These are phyloP conservation scores for Ectropis crepuscularia DNA, from an alignment of 2,888 invertebrate species.

Conservation along the genomic window DNA sequence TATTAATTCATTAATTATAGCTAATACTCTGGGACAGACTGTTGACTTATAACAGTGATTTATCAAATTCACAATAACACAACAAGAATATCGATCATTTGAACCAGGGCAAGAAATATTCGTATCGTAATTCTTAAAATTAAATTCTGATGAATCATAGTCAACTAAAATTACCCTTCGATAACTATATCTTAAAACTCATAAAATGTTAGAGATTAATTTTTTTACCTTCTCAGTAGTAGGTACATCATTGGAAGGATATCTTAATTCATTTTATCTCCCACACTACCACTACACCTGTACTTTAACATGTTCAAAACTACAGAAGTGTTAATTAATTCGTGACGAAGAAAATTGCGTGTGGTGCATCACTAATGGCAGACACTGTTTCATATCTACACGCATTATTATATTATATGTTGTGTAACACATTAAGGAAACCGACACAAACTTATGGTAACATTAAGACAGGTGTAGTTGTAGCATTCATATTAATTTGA, in stretches of 20 bases:
- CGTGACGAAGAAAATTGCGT: too few relatives aligned
- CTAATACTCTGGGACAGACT: background rate
- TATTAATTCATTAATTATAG: too few relatives aligned
- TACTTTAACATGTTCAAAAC: too few relatives aligned
- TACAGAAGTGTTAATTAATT: too few relatives aligned
- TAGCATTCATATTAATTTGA: conserved; percentile 24
- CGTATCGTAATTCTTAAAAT: conserved; percentile 36
- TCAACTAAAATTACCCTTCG: conserved; percentile 76
- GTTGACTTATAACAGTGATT: background rate
- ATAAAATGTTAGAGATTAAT: conserved; percentile 35
- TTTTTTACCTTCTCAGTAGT: conserved; percentile 39
- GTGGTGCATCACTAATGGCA: too few relatives aligned
- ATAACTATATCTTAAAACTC: conserved; percentile 55
- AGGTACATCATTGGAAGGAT: conserved; percentile 36
- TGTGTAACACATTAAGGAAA: too few relatives aligned
- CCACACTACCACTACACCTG: too few relatives aligned
- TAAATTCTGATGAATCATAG: conserved; percentile 53
- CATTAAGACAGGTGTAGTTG: too few relatives aligned
- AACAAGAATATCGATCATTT: conserved; percentile 40
- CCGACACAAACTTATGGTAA: too few relatives aligned
- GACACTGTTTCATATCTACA: too few relatives aligned
- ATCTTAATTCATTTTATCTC: conserved; percentile 32
- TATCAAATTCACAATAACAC: conserved; percentile 6
- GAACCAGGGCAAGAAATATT: conserved; percentile 56
- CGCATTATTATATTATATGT: too few relatives aligned